Conservation (phyloP, 2,797 vertebrate genomes). For the Xyrichtys novacula region DNA sequence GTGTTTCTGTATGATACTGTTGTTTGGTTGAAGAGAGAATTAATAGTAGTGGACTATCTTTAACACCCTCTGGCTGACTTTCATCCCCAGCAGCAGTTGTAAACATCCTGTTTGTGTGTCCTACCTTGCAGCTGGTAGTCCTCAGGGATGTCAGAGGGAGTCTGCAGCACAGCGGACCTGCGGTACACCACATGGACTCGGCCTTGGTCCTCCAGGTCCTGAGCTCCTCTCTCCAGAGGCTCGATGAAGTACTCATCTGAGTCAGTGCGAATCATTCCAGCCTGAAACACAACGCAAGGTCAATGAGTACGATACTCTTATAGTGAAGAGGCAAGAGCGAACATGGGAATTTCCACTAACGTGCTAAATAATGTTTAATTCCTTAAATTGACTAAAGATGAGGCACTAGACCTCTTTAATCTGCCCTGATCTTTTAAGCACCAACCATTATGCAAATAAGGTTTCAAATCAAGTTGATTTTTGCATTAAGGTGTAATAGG, state of each 20-base stretch:
- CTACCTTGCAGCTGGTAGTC: constrained; percentile 85
- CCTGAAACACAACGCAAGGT: constrained; percentile 78
- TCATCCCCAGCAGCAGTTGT: not conserved
- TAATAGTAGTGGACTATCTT: not conserved
- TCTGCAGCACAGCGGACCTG: constrained; percentile 86
- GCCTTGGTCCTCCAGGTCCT: constrained; percentile 92
- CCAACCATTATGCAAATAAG: not conserved
- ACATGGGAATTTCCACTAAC: not conserved
- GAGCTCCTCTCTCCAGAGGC: constrained; percentile 93
- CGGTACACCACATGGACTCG: constrained; percentile 95
- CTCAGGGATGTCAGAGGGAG: constrained; percentile 67
- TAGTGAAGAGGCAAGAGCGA: not conserved
- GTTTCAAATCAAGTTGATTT: not conserved
- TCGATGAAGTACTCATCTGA: constrained; percentile 98
- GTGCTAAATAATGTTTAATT: rapidly evolving
- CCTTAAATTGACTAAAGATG: not conserved
- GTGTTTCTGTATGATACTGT: too few relatives aligned
- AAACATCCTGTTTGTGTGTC: not conserved
- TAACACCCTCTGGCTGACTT: not conserved
- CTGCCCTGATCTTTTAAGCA: not conserved
- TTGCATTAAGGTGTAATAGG: not conserved
- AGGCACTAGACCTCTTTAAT: not conserved
- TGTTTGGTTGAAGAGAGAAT: too few relatives aligned
- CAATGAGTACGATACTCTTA: not conserved
- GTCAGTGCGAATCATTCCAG: constrained; percentile 96